These are phyloP conservation scores for Melolontha melolontha DNA, from an alignment of 2,888 invertebrate species.

Conservation along the genomic window DNA sequence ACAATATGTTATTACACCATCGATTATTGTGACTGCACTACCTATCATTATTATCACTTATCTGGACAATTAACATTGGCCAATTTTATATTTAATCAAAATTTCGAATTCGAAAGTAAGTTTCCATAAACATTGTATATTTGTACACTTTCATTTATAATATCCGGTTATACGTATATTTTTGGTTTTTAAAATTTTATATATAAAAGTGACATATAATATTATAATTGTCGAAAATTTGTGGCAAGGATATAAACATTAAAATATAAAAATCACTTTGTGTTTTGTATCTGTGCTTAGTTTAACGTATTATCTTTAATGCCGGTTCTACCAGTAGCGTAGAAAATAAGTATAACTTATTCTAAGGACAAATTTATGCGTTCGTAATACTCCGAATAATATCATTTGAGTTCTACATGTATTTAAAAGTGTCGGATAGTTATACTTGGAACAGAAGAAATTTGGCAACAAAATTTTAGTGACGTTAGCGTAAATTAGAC, in stretches of 20 bases:
- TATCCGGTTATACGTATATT: not conserved
- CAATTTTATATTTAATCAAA: slow-evolving; percentile 1
- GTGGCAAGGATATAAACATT: not conserved
- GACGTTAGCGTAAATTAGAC: too few species aligned
- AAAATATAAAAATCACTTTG: not conserved
- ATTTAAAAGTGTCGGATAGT: too few species aligned
- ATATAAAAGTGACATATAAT: not conserved
- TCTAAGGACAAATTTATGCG: too few species aligned
- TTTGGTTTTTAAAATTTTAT: not conserved
- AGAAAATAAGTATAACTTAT: too few species aligned
- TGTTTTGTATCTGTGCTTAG: too few species aligned
- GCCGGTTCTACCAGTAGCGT: too few species aligned
- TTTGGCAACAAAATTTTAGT: too few species aligned
- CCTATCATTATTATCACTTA: slow-evolving; percentile 11
- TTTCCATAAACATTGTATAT: too few species aligned
- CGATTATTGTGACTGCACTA: not conserved
- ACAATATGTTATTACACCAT: not conserved
- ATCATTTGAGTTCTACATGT: too few species aligned
- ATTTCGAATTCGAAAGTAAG: not conserved
- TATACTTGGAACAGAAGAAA: too few species aligned
- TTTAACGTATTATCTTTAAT: too few species aligned
- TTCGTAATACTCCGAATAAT: too few species aligned
- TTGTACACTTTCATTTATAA: not conserved
- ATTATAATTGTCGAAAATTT: slow-evolving; percentile 2
- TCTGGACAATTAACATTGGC: slow-evolving; percentile 2